Evolutionary conservation across 2,797 vertebrate genomes (phyloP).

Genomic region (Chloroceryle inda): DNA sequence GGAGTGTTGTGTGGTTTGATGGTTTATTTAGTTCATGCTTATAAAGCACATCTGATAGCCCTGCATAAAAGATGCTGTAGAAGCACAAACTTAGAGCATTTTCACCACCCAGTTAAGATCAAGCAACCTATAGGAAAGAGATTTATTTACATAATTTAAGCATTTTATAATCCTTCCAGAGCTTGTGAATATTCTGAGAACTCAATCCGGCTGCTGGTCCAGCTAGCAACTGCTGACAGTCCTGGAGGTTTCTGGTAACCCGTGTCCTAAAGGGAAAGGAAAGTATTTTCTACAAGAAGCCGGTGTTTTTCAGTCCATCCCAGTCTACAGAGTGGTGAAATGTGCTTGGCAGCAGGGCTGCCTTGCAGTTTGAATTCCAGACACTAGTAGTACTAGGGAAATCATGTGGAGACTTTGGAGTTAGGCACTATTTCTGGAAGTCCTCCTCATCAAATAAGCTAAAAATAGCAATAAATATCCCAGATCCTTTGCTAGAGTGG

Average conservation of each 20-base stretch:
- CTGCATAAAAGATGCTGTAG: not conserved
- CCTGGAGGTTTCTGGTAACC: not conserved
- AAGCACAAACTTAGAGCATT: not conserved
- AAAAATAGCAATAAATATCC: constrained; percentile 21
- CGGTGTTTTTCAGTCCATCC: not conserved
- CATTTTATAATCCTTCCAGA: not conserved
- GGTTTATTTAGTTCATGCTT: constrained; percentile 42
- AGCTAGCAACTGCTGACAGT: not conserved
- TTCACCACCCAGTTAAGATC: not conserved
- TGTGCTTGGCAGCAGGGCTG: not conserved
- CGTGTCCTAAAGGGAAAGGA: not conserved
- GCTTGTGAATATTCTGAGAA: not conserved
- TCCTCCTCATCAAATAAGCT: not conserved
- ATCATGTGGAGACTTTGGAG: not conserved
- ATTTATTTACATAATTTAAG: not conserved
- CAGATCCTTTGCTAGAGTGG: not conserved
- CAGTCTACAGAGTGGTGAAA: not conserved
- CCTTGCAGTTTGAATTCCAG: not conserved
- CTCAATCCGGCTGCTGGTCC: not conserved
- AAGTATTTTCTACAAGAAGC: not conserved
- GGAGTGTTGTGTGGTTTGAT: constrained; percentile 14
- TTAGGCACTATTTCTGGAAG: constrained; percentile 28
- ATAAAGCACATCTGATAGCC: not conserved
- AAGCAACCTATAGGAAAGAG: not conserved
- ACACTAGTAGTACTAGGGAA: not conserved